phyloP scores from a whole-genome alignment of 1,140 invertebrate species.

The Sinella curviseta region DNA sequence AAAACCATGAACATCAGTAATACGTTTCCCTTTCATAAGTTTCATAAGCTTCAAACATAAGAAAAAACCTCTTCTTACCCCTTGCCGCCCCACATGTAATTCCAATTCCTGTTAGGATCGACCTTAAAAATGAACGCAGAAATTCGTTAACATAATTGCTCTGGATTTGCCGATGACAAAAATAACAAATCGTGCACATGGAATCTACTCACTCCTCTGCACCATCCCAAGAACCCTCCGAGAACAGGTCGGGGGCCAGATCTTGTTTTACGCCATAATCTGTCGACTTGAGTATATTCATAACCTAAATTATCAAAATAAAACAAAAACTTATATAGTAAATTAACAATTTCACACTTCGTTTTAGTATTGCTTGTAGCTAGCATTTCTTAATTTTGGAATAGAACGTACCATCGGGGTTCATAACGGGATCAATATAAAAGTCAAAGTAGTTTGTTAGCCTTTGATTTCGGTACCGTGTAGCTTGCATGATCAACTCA shows the following conservation, averaged over 20 bases:
- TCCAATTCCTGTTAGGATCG: constrained; percentile 80
- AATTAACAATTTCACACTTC: background rate
- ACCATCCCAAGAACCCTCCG: constrained; percentile 47
- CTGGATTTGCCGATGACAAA: constrained; percentile 51
- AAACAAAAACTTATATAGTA: background rate
- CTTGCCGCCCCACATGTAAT: constrained; percentile 71
- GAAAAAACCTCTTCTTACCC: background rate
- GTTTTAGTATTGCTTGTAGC: background rate
- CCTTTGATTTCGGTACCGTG: constrained; percentile 19
- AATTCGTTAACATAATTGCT: too few relatives aligned
- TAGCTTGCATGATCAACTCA: constrained; percentile 41
- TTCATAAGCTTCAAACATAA: constrained; percentile 21
- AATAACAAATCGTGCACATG: constrained; percentile 52
- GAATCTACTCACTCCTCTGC: constrained; percentile 22
- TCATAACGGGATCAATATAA: constrained; percentile 42
- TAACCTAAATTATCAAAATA: constrained; percentile 32
- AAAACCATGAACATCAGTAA: background rate
- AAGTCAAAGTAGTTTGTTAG: constrained; percentile 45
- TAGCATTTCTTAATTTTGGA: background rate
- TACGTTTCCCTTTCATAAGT: background rate
- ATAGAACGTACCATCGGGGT: constrained; percentile 39
- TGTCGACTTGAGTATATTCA: constrained; percentile 38
- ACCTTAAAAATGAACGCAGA: constrained; percentile 60
- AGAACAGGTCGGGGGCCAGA: constrained; percentile 47
- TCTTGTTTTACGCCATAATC: constrained; percentile 76